Evolutionary conservation across 35 echinoderm and acorn worm species (phyloP).

Genomic region (Apostichopus japonicus): DNA sequence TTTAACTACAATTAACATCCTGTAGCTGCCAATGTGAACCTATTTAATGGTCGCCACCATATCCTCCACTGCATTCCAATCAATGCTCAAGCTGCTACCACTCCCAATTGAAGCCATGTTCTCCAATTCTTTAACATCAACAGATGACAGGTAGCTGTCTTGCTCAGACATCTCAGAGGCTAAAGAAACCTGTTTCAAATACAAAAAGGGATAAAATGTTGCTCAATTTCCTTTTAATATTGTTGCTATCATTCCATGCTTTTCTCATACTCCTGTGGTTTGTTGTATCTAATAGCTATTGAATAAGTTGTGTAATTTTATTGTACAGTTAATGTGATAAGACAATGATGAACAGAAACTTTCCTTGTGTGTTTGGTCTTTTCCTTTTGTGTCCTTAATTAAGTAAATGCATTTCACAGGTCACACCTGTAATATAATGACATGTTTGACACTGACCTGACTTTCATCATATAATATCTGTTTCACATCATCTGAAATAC

Average conservation of each 20-base stretch:
- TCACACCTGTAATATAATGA: neutral
- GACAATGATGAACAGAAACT: too few species aligned
- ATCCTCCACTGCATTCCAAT: conserved; percentile 89
- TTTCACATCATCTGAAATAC: conserved; percentile 79
- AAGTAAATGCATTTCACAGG: too few species aligned
- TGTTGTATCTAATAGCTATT: too few species aligned
- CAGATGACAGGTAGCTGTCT: conserved; percentile 75
- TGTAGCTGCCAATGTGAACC: neutral
- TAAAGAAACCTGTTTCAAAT: too few species aligned
- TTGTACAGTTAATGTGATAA: too few species aligned
- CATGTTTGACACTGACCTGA: neutral
- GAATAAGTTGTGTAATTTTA: neutral
- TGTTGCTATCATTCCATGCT: too few species aligned
- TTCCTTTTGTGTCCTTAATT: too few species aligned
- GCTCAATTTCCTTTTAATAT: too few species aligned
- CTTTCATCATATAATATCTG: conserved; percentile 69
- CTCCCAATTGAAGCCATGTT: conserved; percentile 88
- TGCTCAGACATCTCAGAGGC: conserved; percentile 7
- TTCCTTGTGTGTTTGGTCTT: too few species aligned
- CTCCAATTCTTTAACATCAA: conserved; percentile 80
- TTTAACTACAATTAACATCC: too few species aligned
- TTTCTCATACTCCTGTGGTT: too few species aligned
- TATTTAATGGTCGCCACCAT: conserved; percentile 81
- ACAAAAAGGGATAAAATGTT: too few species aligned
- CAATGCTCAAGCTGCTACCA: conserved; percentile 84